Base-by-base conservation (phyloP, 1,140 invertebrate genomes). In the Anoplolepis gracilipes region DNA sequence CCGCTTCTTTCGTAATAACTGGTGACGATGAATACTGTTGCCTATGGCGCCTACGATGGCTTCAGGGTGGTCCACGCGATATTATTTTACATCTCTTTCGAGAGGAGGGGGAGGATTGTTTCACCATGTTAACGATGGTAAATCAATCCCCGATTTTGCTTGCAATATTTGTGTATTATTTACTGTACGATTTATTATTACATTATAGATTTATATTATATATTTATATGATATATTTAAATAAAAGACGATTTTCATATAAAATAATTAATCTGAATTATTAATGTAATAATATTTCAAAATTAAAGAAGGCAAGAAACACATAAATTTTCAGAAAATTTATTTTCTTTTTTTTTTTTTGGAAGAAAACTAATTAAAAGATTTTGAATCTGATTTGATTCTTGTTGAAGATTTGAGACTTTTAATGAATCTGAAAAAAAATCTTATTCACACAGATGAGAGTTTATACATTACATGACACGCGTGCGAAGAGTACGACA, bases 1-100 rank as follows among this genome's bases (percentile, higher is more conserved):
- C 49, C 49, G 57, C 76, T 81, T 69, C 28, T 16, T 85, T 19
- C 65, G n/a, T 86, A 79, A 79, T 78, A 59, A 75, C 62, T 42
- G 84, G 36, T 64, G 64, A 70, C 84, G 72, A 65, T 59, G 42
- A 55, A n/a, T 46, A 49, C 16, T 42, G 78, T 85, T 81, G 85
- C 87, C 69, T 84, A 79, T 84, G 78, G 85, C 82, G 85, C 87
- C 69, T 87, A 81, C 75, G 78, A 90, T 79, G 84, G 49, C 88
- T 92, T 89, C 90, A 85, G 90, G 93, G 93, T 93, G 92, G 92
- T 93, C 92, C 79, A 22, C 72, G 64, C 88, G 90, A 89, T 90
- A 87, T 92, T 92, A 92, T 84, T 87, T 93, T 92, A 92, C 87
- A 91, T 84, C 87, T 90, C 85, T 70, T 39, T 65, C 30, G 79